Evolutionary conservation across 2,888 invertebrate genomes (phyloP), one percentile per base, ranked within the genome.

Genomic region (Caenorhabditis sp.): DNA sequence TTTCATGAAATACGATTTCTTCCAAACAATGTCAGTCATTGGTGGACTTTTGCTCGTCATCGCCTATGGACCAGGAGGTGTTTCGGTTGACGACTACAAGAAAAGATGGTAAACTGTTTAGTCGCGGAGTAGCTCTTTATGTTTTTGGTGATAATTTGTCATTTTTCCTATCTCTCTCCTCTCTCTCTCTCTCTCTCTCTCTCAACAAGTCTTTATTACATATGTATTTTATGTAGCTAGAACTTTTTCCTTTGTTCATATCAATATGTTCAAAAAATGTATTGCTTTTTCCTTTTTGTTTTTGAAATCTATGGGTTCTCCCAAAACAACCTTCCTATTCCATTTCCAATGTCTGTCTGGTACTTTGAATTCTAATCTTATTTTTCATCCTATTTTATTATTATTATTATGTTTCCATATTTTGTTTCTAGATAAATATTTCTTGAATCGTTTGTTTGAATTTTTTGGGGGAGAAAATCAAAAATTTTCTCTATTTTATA

Each of bases 31-130:
- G 87, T 97, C 97, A 54, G 99, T 99, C 77, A 93, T 99, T 88
- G 99, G 99, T 77, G 99, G 86, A 55, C 92, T 99, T 26, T 91
- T 99, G 67, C 94, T 99, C 93, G 96, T 99, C 83, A 97, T 99
- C 14, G 94, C 94, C 77, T 91, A 97, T 77, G 99, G 99, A 43
- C 99, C 99, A 50, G 99, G 99, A 71, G 96, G 95, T 66, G 96
- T 97, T 51, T 97, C 97, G 76, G 96, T 99, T 95, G 99, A 99
- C 89, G 97, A 97, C 88, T 96, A 97, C 90, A 99, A 99, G 91
- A 99, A 99, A 91, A 93, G 94, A 89, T 99, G 95, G 95, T 96
- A 89, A 59, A 10, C 36, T 36, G 19, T 49, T 19, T 21, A 37
- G 26, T 54, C n/a, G 26, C 17, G 54, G n/a, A 26, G 24, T 26